Base-by-base conservation (phyloP, 1,140 invertebrate genomes). In the Lordiphosa mommai region DNA sequence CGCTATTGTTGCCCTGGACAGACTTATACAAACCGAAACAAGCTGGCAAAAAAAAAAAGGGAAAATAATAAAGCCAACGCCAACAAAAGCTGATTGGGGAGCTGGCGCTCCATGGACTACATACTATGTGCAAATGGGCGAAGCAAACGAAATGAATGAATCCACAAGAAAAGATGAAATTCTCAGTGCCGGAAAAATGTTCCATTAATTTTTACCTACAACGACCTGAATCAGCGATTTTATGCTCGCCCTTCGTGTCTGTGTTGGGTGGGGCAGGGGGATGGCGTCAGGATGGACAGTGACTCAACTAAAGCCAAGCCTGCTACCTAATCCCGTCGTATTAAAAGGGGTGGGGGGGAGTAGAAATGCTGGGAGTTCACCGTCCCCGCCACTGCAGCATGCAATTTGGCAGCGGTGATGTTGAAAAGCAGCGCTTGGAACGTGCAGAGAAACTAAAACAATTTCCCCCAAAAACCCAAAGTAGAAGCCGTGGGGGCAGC, bases 141-240 rank as follows among this genome's bases (percentile, higher is more conserved):
- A 43, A 43, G 40, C 40, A 43, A 43, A 43, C 40, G 40, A 43
- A 43, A 43, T 43, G 40, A 43, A 43, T 43, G 40, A 43, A 43
- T 43, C 40, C 20, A 43, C 40, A 43, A 68, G 65, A 64, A 68
- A 68, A 68, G 65, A 68, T 68, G 65, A 68, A 68, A 68, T 68
- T 63, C 48, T 68, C 65, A 30, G 65, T 50, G 51, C 60, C 60
- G 51, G 65, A 36, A 68, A 68, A 68, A 64, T 68, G 65, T 68
- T 68, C 65, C 65, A 68, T 68, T 68, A 68, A 68, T 68, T 68
- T 68, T 68, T 68, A 68, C 65, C 63, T 68, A 68, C 65, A 68
- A 68, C 63, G 65, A 68, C 65, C 65, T 68, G 65, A 68, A 68
- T 68, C 65, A 64, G 65, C 65, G 65, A 29, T 68, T 68, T 68